These are phyloP conservation scores for Battus philenor DNA, from an alignment of 1,140 invertebrate genomes.

Conservation along the genomic window DNA sequence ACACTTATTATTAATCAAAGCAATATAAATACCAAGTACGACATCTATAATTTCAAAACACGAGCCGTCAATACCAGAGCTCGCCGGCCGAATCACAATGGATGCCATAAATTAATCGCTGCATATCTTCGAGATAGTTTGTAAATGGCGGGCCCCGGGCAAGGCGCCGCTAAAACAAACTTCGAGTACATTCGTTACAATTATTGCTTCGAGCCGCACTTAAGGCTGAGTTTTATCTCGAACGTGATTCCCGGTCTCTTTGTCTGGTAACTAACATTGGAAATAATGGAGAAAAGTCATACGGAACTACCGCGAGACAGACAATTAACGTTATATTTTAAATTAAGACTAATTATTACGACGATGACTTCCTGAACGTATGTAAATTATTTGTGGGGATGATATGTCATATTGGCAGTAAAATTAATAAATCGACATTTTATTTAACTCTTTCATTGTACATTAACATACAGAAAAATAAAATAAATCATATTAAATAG, in stretches of 20 bases:
- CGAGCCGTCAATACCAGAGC: too few relatives aligned
- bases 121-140: constrained; percentile 6
- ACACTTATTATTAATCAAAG: too few relatives aligned
- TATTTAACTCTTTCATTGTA: too few relatives aligned
- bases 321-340: neutral
- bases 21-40: too few relatives aligned
- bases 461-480: too few relatives aligned
- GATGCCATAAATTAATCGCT: constrained; percentile 7
- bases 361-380: too few relatives aligned
- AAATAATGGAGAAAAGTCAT: constrained; percentile 10
- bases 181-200: constrained; percentile 47
- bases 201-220: constrained; percentile 40
- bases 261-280: constrained; percentile 1
- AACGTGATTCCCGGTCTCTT: constrained; percentile 28
- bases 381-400: too few relatives aligned
- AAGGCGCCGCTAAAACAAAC: constrained; percentile 33
- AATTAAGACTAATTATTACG: too few relatives aligned
- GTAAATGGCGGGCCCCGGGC: neutral
- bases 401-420: too few relatives aligned
- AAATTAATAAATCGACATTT: too few relatives aligned
- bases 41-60: too few relatives aligned
- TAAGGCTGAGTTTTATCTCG: constrained; percentile 35
- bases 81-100: constrained; percentile 1
- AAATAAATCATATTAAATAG: too few relatives aligned
- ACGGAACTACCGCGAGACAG: neutral